Conservation (phyloP, 2,888 invertebrate genomes). For the Sarcophaga rosellei region DNA sequence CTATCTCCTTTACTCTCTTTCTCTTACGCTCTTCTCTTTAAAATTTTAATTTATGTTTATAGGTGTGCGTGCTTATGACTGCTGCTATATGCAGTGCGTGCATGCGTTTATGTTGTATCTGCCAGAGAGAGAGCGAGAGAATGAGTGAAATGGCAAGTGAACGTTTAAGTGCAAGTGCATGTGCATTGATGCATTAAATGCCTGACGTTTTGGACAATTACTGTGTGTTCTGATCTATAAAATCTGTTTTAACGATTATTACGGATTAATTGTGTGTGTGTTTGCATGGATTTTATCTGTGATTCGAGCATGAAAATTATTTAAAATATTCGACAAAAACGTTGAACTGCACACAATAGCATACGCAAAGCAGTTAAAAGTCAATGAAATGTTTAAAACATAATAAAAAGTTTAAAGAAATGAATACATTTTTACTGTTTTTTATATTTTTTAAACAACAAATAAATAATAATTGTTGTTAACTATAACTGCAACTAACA, state of each 20-base stretch:
- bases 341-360: background rate
- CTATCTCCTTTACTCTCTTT: background rate
- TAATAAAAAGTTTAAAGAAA: too few relatives aligned
- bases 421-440: background rate
- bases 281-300: slow-evolving; percentile 6
- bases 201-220: background rate
- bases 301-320: background rate
- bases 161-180: background rate
- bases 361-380: background rate
- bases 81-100: background rate
- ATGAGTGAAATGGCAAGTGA: background rate
- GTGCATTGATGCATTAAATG: background rate
- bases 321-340: background rate
- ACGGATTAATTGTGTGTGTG: slow-evolving; percentile 1
- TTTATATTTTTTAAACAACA: background rate
- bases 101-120: background rate
- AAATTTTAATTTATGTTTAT: too few relatives aligned
- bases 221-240: slow-evolving; percentile 24
- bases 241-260: slow-evolving; percentile 34
- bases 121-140: too few relatives aligned
- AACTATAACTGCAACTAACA: too few relatives aligned
- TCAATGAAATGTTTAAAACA: background rate
- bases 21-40: too few relatives aligned
- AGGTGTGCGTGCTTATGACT: too few relatives aligned
- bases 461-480: too few relatives aligned